Conservation (phyloP, 2,113 vertebrate species). For the Dasypus novemcinctus region DNA sequence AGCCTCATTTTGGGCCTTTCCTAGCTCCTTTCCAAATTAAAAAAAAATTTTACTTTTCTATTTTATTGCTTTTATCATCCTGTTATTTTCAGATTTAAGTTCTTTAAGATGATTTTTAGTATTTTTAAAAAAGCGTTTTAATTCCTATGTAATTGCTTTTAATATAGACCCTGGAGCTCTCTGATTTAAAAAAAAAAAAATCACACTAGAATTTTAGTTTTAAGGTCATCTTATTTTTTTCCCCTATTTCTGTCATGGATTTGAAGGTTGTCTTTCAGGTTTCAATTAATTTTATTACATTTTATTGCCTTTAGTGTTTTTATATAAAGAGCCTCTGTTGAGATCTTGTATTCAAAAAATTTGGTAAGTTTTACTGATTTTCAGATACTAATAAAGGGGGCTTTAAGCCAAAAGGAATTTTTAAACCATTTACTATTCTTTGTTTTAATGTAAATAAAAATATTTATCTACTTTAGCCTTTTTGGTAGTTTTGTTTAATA, state of each 20-base stretch:
- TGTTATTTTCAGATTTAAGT: neutral
- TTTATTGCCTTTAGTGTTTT: neutral
- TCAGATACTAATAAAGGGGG: neutral
- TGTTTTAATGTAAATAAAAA: neutral
- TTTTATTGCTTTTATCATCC: neutral
- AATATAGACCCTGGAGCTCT: neutral
- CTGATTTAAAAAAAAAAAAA: neutral
- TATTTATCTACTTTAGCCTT: neutral
- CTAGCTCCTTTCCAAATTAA: neutral
- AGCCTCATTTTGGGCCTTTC: neutral
- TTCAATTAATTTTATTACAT: constrained; percentile 3
- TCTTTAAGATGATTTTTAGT: neutral
- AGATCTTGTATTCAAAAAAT: neutral
- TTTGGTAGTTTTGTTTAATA: neutral
- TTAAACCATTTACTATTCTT: neutral
- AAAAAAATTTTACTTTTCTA: neutral
- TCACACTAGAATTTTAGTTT: neutral
- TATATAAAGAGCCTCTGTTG: neutral
- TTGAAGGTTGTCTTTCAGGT: neutral
- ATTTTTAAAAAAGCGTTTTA: neutral
- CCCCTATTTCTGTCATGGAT: neutral
- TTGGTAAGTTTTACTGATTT: neutral
- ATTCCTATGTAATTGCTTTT: neutral
- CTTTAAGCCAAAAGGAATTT: neutral
- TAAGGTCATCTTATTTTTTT: neutral